Evolutionary conservation across 2,888 invertebrate species (phyloP).

Genomic region (Hypselothyrea guttata): DNA sequence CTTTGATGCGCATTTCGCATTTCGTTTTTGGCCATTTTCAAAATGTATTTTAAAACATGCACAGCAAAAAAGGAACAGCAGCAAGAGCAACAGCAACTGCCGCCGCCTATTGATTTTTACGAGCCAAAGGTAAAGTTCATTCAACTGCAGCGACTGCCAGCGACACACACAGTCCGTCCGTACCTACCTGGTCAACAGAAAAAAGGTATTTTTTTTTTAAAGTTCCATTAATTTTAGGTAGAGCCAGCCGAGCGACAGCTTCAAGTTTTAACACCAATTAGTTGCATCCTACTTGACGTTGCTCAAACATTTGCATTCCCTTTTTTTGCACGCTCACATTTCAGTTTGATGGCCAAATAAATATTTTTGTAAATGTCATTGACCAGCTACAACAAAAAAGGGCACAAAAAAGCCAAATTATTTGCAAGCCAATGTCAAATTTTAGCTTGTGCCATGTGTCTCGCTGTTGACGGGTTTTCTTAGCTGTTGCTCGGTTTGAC

Average conservation of each 20-base stretch:
- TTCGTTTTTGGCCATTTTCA: conserved; percentile 37
- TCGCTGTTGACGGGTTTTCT: conserved; percentile 12
- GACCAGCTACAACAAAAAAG: conserved; percentile 39
- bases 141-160: conserved; percentile 33
- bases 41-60: conserved; percentile 64
- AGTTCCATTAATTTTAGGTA: conserved; percentile 41
- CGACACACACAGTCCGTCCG: too few relatives aligned
- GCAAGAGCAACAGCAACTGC: conserved; percentile 10
- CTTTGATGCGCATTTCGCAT: conserved; percentile 70
- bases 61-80: conserved; percentile 2
- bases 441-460: conserved; percentile 26
- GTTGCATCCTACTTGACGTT: conserved; percentile 55
- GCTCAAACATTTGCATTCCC: conserved; percentile 51
- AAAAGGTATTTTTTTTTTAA: background rate
- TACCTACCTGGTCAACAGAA: conserved; percentile 23
- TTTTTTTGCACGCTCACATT: background rate
- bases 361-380: conserved; percentile 57
- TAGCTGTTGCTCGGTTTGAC: conserved; percentile 54
- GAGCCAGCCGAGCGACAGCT: conserved; percentile 31
- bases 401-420: conserved; percentile 35
- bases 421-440: conserved; percentile 1
- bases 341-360: background rate
- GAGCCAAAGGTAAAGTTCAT: conserved; percentile 66
- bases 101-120: conserved; percentile 71
- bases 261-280: conserved; percentile 68